Conservation (phyloP, 2,888 invertebrate genomes). For the Melinaea marsaeus region DNA sequence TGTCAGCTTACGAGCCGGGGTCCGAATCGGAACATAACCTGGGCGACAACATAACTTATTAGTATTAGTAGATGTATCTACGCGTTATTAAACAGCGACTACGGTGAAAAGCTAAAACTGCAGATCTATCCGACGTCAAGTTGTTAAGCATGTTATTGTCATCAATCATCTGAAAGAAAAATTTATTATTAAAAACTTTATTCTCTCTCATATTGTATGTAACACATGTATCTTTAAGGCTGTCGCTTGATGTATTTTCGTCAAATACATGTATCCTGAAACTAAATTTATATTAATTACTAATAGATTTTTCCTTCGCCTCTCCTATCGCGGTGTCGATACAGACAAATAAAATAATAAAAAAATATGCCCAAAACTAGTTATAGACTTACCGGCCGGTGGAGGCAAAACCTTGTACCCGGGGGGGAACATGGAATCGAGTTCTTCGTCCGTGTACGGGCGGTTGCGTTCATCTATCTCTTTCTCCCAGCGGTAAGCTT, state of each 20-base stretch:
- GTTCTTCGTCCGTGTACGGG: slow-evolving; percentile 97
- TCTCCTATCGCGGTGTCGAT: slow-evolving; percentile 19
- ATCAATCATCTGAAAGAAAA: slow-evolving; percentile 76
- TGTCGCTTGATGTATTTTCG: slow-evolving; percentile 45
- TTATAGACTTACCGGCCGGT: slow-evolving; percentile 84
- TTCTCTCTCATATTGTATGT: slow-evolving; percentile 48
- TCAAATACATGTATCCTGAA: slow-evolving; percentile 72
- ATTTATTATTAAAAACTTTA: slow-evolving; percentile 60
- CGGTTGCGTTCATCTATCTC: slow-evolving; percentile 99
- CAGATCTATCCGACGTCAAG: slow-evolving; percentile 64
- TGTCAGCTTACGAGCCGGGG: slow-evolving; percentile 97
- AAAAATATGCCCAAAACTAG: slow-evolving; percentile 25
- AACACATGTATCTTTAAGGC: slow-evolving; percentile 55
- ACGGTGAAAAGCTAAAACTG: slow-evolving; percentile 51
- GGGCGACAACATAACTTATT: slow-evolving; percentile 57
- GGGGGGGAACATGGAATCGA: slow-evolving; percentile 98
- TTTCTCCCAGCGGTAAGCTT: slow-evolving; percentile 98
- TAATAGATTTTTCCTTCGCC: slow-evolving; percentile 51
- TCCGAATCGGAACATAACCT: slow-evolving; percentile 96
- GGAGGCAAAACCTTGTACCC: slow-evolving; percentile 98
- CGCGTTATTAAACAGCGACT: slow-evolving; percentile 38
- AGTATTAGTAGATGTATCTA: slow-evolving; percentile 20
- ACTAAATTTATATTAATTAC: slow-evolving; percentile 71
- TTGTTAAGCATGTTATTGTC: slow-evolving; percentile 62
- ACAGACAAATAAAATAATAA: slow-evolving; percentile 25